Conservation (phyloP, 2,888 invertebrate species). For the Hirtodrosophila cameraria region DNA sequence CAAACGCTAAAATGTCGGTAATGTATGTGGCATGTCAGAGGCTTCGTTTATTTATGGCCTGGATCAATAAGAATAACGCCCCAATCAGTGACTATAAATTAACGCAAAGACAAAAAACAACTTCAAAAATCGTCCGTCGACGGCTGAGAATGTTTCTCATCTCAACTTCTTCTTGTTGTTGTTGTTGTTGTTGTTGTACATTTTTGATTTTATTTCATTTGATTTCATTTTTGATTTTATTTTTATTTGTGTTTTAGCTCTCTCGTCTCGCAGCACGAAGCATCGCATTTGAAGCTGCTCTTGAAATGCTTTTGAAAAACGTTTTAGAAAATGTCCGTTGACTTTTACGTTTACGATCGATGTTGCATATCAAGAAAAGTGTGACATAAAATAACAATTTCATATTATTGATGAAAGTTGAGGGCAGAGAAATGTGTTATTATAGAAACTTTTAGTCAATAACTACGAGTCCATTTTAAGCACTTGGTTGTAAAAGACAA, state of each 20-base stretch:
- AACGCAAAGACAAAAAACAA: conserved; percentile 79
- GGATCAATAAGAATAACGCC: conserved; percentile 81
- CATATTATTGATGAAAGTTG: neutral
- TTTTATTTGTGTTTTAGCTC: conserved; percentile 30
- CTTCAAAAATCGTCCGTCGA: conserved; percentile 67
- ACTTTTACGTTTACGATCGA: conserved; percentile 22
- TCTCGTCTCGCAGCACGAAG: conserved; percentile 8
- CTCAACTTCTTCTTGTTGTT: conserved; percentile 19
- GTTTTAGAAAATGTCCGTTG: conserved; percentile 44
- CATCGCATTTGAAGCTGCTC: conserved; percentile 28
- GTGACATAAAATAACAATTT: conserved; percentile 18
- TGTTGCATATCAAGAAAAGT: conserved; percentile 18
- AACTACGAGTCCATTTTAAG: conserved; percentile 3
- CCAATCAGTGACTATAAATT: conserved; percentile 81
- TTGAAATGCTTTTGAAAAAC: conserved; percentile 39
- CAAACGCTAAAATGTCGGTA: conserved; percentile 81
- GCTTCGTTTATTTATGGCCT: conserved; percentile 78
- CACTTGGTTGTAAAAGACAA: neutral
- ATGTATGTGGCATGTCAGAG: conserved; percentile 80
- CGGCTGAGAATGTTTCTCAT: conserved; percentile 65
- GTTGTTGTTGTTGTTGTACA: conserved; percentile 7
- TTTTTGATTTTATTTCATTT: too few relatives aligned
- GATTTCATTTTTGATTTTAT: too few relatives aligned
- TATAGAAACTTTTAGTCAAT: neutral
- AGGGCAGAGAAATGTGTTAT: conserved; percentile 11